Evolutionary conservation across 2,113 vertebrate genomes (phyloP), one percentile per base, ranked within the genome.

Genomic region (Oncorhynchus kisutch): DNA sequence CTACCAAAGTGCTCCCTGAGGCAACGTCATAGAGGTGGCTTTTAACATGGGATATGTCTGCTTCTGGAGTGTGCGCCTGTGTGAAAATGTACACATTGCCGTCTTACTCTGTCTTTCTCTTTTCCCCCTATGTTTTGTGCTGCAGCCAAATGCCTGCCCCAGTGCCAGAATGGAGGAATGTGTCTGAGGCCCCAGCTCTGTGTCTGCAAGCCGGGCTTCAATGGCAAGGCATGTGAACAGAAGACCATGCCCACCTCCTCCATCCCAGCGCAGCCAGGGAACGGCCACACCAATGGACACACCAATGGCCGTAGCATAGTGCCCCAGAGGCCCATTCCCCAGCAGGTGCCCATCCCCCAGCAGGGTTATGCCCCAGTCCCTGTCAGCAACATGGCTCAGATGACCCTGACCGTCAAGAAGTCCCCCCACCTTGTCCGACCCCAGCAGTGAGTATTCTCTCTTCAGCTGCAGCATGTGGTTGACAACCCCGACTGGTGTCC

Each of bases 151-250:
- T 99, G 98, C 87, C 84, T 91, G 12, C 98, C 98, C 0, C 95
- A 95, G 0, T 99, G 98, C 93, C 97, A 97, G 83, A 99, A 99
- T 2, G 97, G 96, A 89, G 98, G 97, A 80, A 96, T 97, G 95
- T 99, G 98, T 86, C 95, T 99, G 22, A 92, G 94, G 87, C 97
- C 97, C 72, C 98, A 99, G 82, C 92, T 97, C 66, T 99, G 98
- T 78, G 94, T 99, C 83, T 99, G 98, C 83, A 98, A 98, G 75
- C 95, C 95, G 18, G 97, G 96, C 67, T 97, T 96, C 27, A 95
- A 95, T 86, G 98, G 98, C 27, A 95, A 90, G 88, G 88, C 94
- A 69, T 99, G 98, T 73, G 96, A 97, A 86, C 94, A 93, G 64
- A 91, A 88, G 76, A 83, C 85, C 1, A n/a, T 83, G 77, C 93